Percentiles rank a stretch among this genome's conserved stretches.
These are phyloP conservation scores for Chrysolina haemoptera DNA, from an alignment of 2,888 invertebrate genomes.

Conservation along the genomic window DNA sequence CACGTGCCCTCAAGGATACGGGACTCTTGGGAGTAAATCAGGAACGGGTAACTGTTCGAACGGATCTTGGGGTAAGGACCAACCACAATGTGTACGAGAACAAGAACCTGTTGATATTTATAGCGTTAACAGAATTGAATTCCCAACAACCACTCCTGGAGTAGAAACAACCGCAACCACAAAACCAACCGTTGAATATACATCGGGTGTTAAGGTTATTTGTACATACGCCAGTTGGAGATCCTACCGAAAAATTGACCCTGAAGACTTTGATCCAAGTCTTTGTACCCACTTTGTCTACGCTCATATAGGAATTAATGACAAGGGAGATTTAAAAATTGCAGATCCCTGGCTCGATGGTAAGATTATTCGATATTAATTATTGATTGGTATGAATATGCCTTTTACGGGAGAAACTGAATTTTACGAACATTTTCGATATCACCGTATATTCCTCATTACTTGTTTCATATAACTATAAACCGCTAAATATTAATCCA, in stretches of 20 bases:
- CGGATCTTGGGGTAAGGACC: slow-evolving; percentile 23
- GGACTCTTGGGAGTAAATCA: slow-evolving; percentile 5
- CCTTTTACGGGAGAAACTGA: no score
- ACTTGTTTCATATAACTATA: no score
- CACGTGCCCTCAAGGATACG: slow-evolving; percentile 18
- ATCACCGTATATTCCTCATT: no score
- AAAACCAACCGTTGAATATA: neutral
- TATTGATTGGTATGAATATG: no score
- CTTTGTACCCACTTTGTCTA: slow-evolving; percentile 55
- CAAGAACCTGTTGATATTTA: neutral
- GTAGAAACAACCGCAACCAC: neutral
- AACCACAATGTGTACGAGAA: slow-evolving; percentile 2
- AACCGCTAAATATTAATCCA: no score
- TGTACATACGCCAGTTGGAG: slow-evolving; percentile 58
- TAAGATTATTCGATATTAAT: neutral
- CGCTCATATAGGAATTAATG: slow-evolving; percentile 52
- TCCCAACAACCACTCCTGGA: neutral
- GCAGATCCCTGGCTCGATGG: slow-evolving; percentile 49
- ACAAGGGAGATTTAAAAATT: slow-evolving; percentile 52
- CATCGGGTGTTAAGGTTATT: slow-evolving; percentile 47
- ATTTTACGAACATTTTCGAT: no score
- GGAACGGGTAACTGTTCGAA: neutral
- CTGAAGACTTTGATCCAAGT: slow-evolving; percentile 52
- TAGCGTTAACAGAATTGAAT: neutral
- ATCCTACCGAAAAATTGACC: slow-evolving; percentile 46